Base-by-base conservation (phyloP, 2,113 vertebrate species). In the Craseonycteris thonglongyai region DNA sequence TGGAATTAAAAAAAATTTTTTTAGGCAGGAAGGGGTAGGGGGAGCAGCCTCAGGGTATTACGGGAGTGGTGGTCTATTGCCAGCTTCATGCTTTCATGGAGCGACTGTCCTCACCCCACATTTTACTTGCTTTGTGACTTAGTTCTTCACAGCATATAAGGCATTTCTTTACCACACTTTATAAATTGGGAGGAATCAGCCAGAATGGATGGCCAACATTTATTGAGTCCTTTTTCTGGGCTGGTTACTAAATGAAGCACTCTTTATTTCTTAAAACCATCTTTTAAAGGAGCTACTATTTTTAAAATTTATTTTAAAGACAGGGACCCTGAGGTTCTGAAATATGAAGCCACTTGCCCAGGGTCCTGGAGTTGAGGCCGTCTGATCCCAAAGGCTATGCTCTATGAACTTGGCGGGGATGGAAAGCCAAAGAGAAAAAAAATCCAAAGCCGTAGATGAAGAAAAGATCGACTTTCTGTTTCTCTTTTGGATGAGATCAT, bases 1-100 rank as follows among this genome's bases (percentile, higher is more conserved):
- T 92, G 96, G 88, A 94, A 96, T 96, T 92, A 94, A 86, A 49
- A 45, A n/a, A 28, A 47, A 3, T 51, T 3, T 8, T 68, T 82
- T 93, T 84, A 72, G 1, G 3, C 35, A 84, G 54, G 56, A 76
- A 75, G n/a, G 12, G 45, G 49, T n/a, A 45, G 38, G 58, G 47
- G 13, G 33, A 93, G 42, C 26, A 45, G 28, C n/a, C 9, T 5
- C 9, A 51, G 81, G 54, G 0, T 22, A 4, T 28, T 47, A 21
- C 3, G 45, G 68, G 42, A 61, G 35, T 0, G 1, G 38, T 26
- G 79, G 63, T 42, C 54, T 8, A 3, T 56, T 12, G 54, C 30
- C 16, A 30, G 26, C 1, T 1, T 16, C 0, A 0, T 1, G 18
- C 35, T 54, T 59, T 16, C 54, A 0, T 2, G 72, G 69, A 49